Base-by-base conservation (phyloP, 2,888 invertebrate species). In the Morpho deidamia region DNA sequence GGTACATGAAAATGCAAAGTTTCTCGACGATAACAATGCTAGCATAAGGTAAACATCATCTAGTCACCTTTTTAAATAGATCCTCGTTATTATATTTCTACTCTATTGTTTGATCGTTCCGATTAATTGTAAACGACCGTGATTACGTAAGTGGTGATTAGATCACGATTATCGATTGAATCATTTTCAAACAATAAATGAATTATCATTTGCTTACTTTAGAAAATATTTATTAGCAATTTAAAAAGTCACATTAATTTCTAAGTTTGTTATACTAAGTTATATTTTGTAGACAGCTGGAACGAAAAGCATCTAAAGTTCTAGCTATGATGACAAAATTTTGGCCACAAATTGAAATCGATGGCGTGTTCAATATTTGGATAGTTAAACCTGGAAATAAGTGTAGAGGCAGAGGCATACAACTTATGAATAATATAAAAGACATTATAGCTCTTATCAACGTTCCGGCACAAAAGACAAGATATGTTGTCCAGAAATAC, bases 401-500 rank as follows among this genome's bases (percentile, higher is more conserved):
- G 76, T 97, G 97, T 65, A 92, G 98, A 8, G 98, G 98, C 0
- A 91, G 96, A 70, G 98, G 98, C 47, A 98, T 98, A 61, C 93
- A 94, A 44, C 91, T 97, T 46, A 94, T 96, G 91, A 95, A 96
- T 76, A 94, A 93, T 68, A 91, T 98, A 33, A 95, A 96, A 66
- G 96, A 97, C 68, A 97, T 98, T 52, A 80, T 96, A 62, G 92
- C 92, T 32, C 90, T 93, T 50, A 90, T 94, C n/a, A 94, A 94
- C 72, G 90, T 92, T 63, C 91, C 93, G 12, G 91, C 91, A 32
- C 88, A 92, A 64, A 94, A 94, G 80, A 91, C 93, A 71, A 92
- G 95, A 90, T 98, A 95, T 78, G 97, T 98, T 46, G 95, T 98
- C 9, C 98, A 98, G 78, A 98, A 98, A 84, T 98, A 98, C 77